phyloP scores from a whole-genome alignment of 1,140 invertebrate species.

The Drosophila bifasciata region DNA sequence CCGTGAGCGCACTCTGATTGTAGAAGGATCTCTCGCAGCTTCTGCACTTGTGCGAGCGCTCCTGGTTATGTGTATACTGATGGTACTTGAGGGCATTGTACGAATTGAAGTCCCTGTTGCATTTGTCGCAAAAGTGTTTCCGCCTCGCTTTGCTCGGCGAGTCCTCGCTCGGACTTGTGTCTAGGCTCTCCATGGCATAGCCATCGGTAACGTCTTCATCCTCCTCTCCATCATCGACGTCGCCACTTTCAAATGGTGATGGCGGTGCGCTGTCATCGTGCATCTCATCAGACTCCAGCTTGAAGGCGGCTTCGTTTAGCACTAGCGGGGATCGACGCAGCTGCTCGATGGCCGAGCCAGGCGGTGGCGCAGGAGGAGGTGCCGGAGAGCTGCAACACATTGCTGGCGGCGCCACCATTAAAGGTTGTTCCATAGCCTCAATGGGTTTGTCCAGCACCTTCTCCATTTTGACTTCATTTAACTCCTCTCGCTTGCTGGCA shows the following conservation, averaged over 20 bases:
- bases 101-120: constrained; percentile 90
- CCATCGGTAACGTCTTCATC: constrained; percentile 37
- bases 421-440: constrained; percentile 27
- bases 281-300: constrained; percentile 54
- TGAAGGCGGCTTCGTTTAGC: constrained; percentile 47
- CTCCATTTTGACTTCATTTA: constrained; percentile 18
- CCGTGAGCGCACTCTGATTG: constrained; percentile 90
- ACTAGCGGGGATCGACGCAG: constrained; percentile 52
- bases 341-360: constrained; percentile 51
- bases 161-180: constrained; percentile 19
- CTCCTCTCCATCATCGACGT: constrained; percentile 9
- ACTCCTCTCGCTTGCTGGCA: background rate
- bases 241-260: constrained; percentile 34
- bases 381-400: constrained; percentile 25
- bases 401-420: constrained; percentile 35
- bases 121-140: constrained; percentile 86
- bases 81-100: constrained; percentile 94
- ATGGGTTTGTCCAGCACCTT: constrained; percentile 2
- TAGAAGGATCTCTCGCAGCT: constrained; percentile 91
- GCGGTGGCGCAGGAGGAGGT: constrained; percentile 3
- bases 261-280: constrained; percentile 16
- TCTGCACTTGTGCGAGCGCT: constrained; percentile 90
- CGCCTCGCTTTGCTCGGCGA: constrained; percentile 22
- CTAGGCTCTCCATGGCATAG: constrained; percentile 25
- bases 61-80: constrained; percentile 90